A percentile compares a stretch with the other conserved stretches of the same genome.
Conservation (phyloP, 2,113 vertebrate species). For the Oceanites oceanicus region DNA sequence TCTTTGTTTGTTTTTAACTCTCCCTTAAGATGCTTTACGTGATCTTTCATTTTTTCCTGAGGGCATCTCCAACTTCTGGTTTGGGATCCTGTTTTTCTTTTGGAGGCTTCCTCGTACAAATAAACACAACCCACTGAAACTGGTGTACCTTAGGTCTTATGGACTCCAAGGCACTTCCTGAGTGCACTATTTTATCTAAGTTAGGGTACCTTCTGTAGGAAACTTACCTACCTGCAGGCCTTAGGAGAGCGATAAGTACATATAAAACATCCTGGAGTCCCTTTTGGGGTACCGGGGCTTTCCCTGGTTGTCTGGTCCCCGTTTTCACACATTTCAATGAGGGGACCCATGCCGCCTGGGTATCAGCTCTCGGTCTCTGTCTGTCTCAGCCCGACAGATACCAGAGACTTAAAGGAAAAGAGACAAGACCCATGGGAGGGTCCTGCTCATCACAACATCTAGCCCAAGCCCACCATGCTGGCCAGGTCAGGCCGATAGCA, state of each 20-base stretch:
- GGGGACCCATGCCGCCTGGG: fast-evolving
- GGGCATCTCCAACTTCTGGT: background rate
- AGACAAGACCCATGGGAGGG: no score
- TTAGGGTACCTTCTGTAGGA: background rate
- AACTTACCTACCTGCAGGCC: background rate
- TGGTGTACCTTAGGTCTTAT: background rate
- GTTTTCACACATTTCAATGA: background rate
- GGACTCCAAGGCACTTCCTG: no score
- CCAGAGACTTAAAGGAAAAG: background rate
- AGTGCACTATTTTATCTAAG: background rate
- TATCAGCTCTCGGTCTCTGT: background rate
- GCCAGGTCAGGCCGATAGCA: fast-evolving
- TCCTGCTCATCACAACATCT: fast-evolving
- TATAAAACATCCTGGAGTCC: background rate
- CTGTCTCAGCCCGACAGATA: background rate
- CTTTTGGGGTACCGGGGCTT: background rate
- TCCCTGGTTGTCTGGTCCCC: background rate
- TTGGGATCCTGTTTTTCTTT: background rate
- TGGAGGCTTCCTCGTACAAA: background rate
- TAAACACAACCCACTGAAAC: background rate
- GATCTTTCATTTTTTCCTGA: background rate
- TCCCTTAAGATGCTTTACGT: background rate
- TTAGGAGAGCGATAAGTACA: background rate
- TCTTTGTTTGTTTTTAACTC: background rate
- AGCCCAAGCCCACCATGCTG: background rate